Evolutionary conservation across 2,888 invertebrate genomes (phyloP).

Genomic region (Flexamia atlantica): DNA sequence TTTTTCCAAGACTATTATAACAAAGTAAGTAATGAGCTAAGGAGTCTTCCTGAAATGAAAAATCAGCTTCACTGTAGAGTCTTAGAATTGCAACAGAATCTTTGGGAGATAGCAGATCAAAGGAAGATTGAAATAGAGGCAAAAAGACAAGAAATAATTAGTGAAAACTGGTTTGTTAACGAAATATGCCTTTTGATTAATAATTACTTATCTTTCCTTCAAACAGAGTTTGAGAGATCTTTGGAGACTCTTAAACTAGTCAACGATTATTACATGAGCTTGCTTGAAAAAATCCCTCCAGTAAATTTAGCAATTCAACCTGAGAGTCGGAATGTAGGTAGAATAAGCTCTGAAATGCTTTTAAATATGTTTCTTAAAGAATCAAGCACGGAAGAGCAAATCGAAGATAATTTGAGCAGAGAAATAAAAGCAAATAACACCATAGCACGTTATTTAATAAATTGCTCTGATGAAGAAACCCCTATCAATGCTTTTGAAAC

Average conservation of each 20-base stretch:
- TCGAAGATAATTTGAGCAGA: background rate
- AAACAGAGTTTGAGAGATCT: conserved; percentile 80
- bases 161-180: conserved; percentile 79
- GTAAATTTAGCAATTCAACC: background rate
- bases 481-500: background rate
- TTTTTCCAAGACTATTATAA: conserved; percentile 80
- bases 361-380: background rate
- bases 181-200: conserved; percentile 78
- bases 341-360: background rate
- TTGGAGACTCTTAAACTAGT: conserved; percentile 74
- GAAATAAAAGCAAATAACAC: background rate
- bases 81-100: conserved; percentile 76
- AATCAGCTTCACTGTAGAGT: conserved; percentile 81
- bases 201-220: conserved; percentile 78
- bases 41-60: conserved; percentile 78
- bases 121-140: conserved; percentile 77
- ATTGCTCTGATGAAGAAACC: conserved; percentile 7
- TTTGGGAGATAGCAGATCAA: conserved; percentile 79
- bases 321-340: background rate
- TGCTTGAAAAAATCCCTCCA: conserved; percentile 58
- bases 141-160: conserved; percentile 77
- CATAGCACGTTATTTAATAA: background rate
- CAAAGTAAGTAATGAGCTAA: conserved; percentile 75
- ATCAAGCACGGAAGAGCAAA: background rate
- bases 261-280: conserved; percentile 75